Conservation (phyloP, 2,113 vertebrate genomes). For the Seriola dumerili region DNA sequence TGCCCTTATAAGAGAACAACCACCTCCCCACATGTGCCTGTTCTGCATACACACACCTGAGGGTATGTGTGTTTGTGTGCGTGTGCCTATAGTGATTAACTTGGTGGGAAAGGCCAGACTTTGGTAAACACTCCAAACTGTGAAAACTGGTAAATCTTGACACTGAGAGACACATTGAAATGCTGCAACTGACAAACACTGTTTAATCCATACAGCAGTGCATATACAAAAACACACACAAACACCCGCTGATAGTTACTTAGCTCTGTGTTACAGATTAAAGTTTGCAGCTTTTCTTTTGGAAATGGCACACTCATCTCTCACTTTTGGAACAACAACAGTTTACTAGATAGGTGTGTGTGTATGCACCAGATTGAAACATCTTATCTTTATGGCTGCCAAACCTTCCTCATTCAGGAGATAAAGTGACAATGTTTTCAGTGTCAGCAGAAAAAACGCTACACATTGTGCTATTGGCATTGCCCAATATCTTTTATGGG, state of each 20-base stretch:
- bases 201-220: not conserved
- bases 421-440: constrained; percentile 6
- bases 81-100: not conserved
- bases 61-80: not conserved
- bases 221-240: not conserved
- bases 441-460: not conserved
- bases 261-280: not conserved
- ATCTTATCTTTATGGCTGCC: constrained; percentile 55
- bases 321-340: not conserved
- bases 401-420: not conserved
- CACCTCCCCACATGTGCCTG: not conserved
- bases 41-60: constrained; percentile 1
- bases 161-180: not conserved
- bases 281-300: not conserved
- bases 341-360: not conserved
- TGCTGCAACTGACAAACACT: not conserved
- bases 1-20: constrained; percentile 30
- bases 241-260: not conserved
- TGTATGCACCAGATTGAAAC: not conserved
- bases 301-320: not conserved
- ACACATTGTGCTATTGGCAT: not conserved
- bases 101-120: not conserved
- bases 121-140: not conserved
- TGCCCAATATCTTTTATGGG: not conserved
- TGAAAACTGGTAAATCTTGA: not conserved